These are phyloP conservation scores for Telenomus remus DNA, from an alignment of 1,140 invertebrate species.

Conservation along the genomic window DNA sequence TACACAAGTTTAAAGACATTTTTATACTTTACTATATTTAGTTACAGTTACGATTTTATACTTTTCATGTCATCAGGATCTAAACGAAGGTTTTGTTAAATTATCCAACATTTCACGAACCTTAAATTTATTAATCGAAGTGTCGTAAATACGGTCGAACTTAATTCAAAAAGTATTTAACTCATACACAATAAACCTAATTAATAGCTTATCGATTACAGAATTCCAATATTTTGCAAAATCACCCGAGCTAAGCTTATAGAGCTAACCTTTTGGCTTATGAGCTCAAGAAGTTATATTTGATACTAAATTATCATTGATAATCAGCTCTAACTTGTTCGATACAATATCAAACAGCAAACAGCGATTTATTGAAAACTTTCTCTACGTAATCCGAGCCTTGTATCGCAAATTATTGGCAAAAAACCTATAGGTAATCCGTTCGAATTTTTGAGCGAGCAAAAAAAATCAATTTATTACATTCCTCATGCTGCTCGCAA, in stretches of 20 bases:
- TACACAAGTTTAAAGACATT: constrained; percentile 39
- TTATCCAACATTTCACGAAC: no score
- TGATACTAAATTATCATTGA: constrained; percentile 16
- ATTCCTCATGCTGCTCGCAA: constrained; percentile 3
- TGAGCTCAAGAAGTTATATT: constrained; percentile 15
- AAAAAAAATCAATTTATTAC: constrained; percentile 15
- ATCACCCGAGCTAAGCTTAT: constrained; percentile 9
- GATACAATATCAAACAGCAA: background rate
- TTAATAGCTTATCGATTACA: constrained; percentile 34
- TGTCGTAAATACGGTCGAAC: background rate
- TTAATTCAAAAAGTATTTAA: constrained; percentile 1
- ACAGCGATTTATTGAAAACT: background rate
- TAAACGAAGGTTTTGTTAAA: no score
- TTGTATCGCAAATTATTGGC: background rate
- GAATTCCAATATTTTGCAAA: constrained; percentile 27
- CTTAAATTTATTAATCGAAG: background rate
- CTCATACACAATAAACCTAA: constrained; percentile 18
- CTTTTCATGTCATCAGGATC: background rate
- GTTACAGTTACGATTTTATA: background rate
- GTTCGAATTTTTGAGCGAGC: background rate
- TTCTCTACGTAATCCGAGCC: background rate
- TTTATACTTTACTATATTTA: constrained; percentile 10
- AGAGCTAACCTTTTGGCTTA: constrained; percentile 16
- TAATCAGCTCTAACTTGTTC: background rate
- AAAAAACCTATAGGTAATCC: background rate